Base-by-base conservation (phyloP, 2,888 invertebrate species). In the Dolichopus griseipennis region DNA sequence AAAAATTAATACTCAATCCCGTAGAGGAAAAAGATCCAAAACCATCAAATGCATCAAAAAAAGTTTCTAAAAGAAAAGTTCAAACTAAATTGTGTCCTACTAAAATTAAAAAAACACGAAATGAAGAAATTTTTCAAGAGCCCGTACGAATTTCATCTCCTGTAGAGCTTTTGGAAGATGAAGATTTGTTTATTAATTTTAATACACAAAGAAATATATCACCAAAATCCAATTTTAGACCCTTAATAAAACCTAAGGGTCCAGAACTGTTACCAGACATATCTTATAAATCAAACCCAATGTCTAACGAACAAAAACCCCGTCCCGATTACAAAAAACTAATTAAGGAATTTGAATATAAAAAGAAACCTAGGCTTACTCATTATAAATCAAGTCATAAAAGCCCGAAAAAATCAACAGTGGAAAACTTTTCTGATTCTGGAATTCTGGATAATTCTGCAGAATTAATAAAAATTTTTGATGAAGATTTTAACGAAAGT, bases 1-100 rank as follows among this genome's bases (percentile, higher is more conserved):
- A 66, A 22, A 65, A 71, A 7, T n/a, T 74, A 22, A 67, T 70
- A 27, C 9, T 73, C 8, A 72, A 71, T 68, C 67, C 41, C 15
- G 41, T 62, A 10, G 62, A 67, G 21, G 66, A 70, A 22, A 41
- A 65, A n/a, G 61, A 64, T 8, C 20, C 63, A 33, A 18, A 66
- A 21, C n/a, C 52, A 43, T 15, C 66, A 8, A 67, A 69, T 52
- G 65, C 41, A 18, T 18, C 22, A 22, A 68, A 69, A 66, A 61
- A 67, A 18, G 3, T 12, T 12, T 10, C 37, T n/a, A 27, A 69
- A 65, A 69, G 20, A 66, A 67, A 69, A 70, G 65, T 66, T 27
- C 67, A 72, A 67, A 67, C 63, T 7, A 68, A 62, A 70, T 43
- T 67, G 61, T 67, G 43, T 52, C 52, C 34, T 20, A 0, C 8